These are phyloP conservation scores for Dryoscopus gambensis DNA, from an alignment of 2,113 vertebrate genomes.

Conservation along the genomic window DNA sequence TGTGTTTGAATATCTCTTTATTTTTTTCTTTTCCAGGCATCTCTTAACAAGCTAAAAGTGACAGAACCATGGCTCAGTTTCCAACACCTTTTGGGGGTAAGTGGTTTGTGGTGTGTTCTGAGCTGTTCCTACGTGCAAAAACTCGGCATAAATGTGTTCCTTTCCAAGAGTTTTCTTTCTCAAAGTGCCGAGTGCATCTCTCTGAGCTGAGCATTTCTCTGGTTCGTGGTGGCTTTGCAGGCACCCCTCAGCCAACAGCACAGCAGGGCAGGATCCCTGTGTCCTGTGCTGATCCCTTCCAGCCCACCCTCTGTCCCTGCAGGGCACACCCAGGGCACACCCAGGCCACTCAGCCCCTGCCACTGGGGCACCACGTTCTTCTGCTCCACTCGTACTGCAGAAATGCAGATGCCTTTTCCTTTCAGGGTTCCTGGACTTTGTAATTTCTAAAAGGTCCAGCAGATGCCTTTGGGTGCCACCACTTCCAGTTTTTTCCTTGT, in stretches of 20 bases:
- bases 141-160: neutral
- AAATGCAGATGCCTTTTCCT: neutral
- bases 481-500: neutral
- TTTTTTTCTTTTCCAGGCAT: slow-evolving; percentile 48
- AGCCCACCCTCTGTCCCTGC: neutral
- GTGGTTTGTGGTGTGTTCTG: slow-evolving; percentile 24
- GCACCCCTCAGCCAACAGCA: neutral
- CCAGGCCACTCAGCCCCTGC: neutral
- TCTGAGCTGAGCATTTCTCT: neutral
- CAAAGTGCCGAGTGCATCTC: neutral
- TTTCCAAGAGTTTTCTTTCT: neutral
- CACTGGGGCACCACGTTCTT: neutral
- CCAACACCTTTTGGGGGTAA: slow-evolving; percentile 92
- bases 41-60: slow-evolving; percentile 71
- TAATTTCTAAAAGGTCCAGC: neutral
- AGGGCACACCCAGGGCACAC: neutral
- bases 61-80: slow-evolving; percentile 98
- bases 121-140: neutral
- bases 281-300: neutral
- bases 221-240: neutral
- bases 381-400: neutral
- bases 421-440: neutral
- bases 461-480: neutral
- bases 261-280: neutral
- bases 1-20: neutral